Evolutionary conservation across 2,113 vertebrate species (phyloP).

Genomic region (Perca schrenkii): DNA sequence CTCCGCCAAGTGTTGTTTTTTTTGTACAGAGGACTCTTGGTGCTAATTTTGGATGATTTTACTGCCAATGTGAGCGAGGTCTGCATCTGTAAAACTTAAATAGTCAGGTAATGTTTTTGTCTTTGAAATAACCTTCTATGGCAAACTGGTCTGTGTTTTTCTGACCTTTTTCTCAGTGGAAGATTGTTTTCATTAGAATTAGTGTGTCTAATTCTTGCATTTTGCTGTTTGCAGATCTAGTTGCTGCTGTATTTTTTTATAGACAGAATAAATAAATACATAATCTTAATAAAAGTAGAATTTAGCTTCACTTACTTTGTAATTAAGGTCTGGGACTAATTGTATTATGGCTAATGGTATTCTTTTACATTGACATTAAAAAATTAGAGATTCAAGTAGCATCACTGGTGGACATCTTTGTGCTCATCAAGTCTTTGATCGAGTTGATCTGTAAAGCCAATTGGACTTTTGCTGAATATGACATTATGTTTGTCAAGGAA

Average conservation of each 20-base stretch:
- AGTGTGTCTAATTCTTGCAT: neutral
- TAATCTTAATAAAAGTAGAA: neutral
- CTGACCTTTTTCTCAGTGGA: neutral
- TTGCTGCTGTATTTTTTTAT: neutral
- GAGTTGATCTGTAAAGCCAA: neutral
- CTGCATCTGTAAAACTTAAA: neutral
- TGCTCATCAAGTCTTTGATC: neutral
- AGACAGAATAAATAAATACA: neutral
- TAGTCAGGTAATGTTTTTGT: neutral
- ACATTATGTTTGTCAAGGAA: neutral
- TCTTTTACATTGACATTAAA: neutral
- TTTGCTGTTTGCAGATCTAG: neutral
- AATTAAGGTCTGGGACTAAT: neutral
- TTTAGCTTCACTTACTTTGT: neutral
- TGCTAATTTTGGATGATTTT: neutral
- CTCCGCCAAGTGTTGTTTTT: neutral
- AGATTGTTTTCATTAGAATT: neutral
- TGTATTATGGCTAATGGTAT: neutral
- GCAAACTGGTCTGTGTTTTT: slow-evolving; percentile 5
- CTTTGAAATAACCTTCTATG: neutral
- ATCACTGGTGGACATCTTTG: neutral
- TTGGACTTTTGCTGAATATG: neutral
- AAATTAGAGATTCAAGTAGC: neutral
- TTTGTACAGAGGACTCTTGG: neutral
- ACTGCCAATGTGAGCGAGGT: neutral